Evolutionary conservation across 2,888 invertebrate genomes (phyloP).

Genomic region (Melanotus villosus): DNA sequence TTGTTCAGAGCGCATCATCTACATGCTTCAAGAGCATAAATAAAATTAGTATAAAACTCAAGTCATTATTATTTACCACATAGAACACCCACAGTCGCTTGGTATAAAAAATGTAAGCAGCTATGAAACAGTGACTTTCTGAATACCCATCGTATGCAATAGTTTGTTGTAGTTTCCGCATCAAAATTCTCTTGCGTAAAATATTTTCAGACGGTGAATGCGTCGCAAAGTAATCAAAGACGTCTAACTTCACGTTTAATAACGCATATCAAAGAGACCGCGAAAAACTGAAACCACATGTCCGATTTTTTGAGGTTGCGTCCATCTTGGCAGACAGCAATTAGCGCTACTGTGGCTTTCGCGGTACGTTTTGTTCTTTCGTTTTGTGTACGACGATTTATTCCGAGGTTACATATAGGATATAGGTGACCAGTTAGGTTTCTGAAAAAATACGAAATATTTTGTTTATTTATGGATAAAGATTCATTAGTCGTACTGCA

Average conservation of each 20-base stretch:
- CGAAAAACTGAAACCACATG: slow-evolving; percentile 35
- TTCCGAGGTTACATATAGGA: slow-evolving; percentile 1
- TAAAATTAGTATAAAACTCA: no score
- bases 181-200: background rate
- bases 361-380: slow-evolving; percentile 4
- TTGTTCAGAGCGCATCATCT: no score
- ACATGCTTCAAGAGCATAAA: no score
- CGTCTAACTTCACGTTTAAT: slow-evolving; percentile 16
- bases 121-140: no score
- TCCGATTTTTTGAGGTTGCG: slow-evolving; percentile 33
- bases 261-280: slow-evolving; percentile 34
- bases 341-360: slow-evolving; percentile 32
- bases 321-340: slow-evolving; percentile 27
- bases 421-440: background rate
- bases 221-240: slow-evolving; percentile 10
- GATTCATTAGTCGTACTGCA: background rate
- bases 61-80: no score
- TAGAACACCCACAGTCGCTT: no score
- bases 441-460: background rate
- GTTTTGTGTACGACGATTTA: slow-evolving; percentile 3
- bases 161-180: background rate
- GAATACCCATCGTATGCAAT: no score
- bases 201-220: background rate
- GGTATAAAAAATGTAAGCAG: no score
- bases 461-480: background rate